These are phyloP conservation scores for Cantharis lateralis DNA, from an alignment of 2,888 invertebrate genomes.

Conservation along the genomic window DNA sequence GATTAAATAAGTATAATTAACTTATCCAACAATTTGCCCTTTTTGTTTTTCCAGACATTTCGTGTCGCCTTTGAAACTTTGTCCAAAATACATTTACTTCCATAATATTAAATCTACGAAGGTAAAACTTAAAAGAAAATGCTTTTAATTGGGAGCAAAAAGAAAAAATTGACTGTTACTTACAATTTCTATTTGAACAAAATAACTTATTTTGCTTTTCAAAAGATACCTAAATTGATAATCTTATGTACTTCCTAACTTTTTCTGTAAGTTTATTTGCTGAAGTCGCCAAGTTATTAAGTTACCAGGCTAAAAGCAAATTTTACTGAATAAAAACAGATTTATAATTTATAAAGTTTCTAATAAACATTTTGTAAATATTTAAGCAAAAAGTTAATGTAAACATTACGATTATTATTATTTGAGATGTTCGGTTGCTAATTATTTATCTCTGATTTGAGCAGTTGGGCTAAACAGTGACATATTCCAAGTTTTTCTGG, in stretches of 20 bases:
- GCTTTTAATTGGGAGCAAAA: background rate
- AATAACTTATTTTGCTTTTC: background rate
- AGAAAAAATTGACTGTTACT: background rate
- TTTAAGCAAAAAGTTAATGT: background rate
- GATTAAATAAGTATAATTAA: conserved; percentile 18
- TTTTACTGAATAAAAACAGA: background rate
- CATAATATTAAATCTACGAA: background rate
- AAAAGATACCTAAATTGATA: background rate
- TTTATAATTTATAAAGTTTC: background rate
- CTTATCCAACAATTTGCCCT: conserved; percentile 4
- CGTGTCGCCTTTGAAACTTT: background rate
- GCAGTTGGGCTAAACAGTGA: background rate
- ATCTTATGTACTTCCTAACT: background rate
- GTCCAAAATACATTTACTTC: conserved; percentile 3
- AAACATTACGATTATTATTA: background rate
- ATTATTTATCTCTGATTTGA: background rate
- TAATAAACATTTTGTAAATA: background rate
- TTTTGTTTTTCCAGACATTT: conserved; percentile 11
- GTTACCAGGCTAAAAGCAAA: background rate
- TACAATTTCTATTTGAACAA: background rate
- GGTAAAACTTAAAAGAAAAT: background rate
- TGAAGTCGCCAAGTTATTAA: background rate
- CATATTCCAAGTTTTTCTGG: background rate
- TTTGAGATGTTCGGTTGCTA: too few relatives aligned
- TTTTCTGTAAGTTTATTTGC: background rate